Conservation (phyloP, 1,140 invertebrate species). For the Helicoverpa zea region DNA sequence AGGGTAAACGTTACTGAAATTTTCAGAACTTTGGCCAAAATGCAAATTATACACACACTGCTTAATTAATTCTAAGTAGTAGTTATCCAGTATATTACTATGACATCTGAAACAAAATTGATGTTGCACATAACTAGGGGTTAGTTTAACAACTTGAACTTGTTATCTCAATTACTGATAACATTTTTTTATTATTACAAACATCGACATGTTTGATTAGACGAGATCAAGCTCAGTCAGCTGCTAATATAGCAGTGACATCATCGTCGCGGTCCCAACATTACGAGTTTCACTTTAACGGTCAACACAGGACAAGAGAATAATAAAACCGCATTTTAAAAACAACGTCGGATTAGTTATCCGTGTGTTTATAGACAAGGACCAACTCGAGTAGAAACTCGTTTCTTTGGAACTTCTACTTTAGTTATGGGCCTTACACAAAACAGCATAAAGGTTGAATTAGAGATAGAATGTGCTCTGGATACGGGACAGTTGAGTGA, state of each 20-base stretch:
- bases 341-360: constrained; percentile 14
- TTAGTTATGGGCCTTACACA: constrained; percentile 56
- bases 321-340: not conserved
- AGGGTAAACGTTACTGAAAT: too few species aligned
- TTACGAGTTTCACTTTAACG: constrained; percentile 65
- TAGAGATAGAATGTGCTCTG: constrained; percentile 67
- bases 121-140: constrained; percentile 9
- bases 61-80: too few species aligned
- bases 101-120: not conserved
- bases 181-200: constrained; percentile 56
- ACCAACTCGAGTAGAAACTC: constrained; percentile 8
- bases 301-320: constrained; percentile 40
- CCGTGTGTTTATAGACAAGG: constrained; percentile 24
- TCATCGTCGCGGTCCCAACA: constrained; percentile 60
- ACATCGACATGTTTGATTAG: constrained; percentile 37
- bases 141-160: constrained; percentile 45
- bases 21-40: too few species aligned
- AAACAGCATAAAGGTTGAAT: constrained; percentile 64
- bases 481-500: constrained; percentile 65
- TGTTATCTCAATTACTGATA: constrained; percentile 55
- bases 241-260: constrained; percentile 72
- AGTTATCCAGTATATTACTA: not conserved
- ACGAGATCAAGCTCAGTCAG: constrained; percentile 50
- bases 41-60: too few species aligned
- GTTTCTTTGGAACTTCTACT: constrained; percentile 15